These are phyloP conservation scores for Dasyprocta punctata DNA, from an alignment of 2,113 vertebrate species.

Conservation along the genomic window DNA sequence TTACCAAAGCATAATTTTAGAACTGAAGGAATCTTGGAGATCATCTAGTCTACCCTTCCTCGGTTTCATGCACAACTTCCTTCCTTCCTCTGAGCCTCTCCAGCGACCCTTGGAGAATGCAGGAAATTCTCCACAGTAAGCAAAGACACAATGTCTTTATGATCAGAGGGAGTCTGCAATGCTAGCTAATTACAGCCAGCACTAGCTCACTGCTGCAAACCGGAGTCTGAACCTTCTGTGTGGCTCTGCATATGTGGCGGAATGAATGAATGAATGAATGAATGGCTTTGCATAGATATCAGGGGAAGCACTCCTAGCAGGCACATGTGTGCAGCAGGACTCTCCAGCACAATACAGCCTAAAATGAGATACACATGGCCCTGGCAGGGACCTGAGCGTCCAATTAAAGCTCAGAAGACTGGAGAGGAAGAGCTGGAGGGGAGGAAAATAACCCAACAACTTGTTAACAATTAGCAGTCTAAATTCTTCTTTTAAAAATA, in stretches of 20 bases:
- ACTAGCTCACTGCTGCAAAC: conserved; percentile 59
- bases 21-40: background rate
- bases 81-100: conserved; percentile 56
- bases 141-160: background rate
- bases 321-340: background rate
- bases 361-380: conserved; percentile 47
- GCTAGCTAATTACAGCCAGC: conserved; percentile 74
- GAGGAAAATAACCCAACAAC: conserved; percentile 25
- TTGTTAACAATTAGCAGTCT: conserved; percentile 72
- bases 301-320: background rate
- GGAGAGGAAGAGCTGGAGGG: conserved; percentile 71
- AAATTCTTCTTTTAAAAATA: background rate
- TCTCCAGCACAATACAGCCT: background rate
- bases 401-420: conserved; percentile 36
- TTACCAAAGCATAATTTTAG: background rate
- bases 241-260: conserved; percentile 20
- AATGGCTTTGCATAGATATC: background rate
- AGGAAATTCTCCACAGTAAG: background rate
- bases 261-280: background rate
- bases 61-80: conserved; percentile 9
- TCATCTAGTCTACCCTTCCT: background rate
- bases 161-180: conserved; percentile 52
- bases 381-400: background rate
- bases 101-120: background rate
- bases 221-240: conserved; percentile 39